A percentile compares a stretch with the other conserved stretches of the same genome.
Conservation (phyloP, 2,113 vertebrate genomes). For the Phodopus roborovskii region DNA sequence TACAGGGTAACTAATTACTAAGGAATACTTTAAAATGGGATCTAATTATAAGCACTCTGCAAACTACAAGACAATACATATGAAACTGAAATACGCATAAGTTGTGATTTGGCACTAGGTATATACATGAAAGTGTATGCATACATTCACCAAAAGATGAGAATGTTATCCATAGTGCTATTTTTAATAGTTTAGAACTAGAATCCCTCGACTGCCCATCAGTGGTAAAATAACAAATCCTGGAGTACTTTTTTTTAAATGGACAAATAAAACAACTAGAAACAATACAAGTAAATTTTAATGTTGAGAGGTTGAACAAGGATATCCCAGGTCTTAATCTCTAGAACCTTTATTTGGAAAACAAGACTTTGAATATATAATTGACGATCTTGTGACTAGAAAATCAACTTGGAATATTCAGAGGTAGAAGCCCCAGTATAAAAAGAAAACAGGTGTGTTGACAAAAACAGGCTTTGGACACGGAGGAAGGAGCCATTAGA, state of each 20-base stretch:
- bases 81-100: background rate
- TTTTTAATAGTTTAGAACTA: background rate
- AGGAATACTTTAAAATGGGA: slow-evolving; percentile 50
- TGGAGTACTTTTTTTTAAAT: slow-evolving; percentile 5
- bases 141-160: slow-evolving; percentile 35
- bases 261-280: background rate
- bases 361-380: background rate
- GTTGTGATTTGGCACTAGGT: background rate
- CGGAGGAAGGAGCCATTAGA: background rate
- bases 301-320: slow-evolving; percentile 15
- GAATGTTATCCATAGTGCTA: slow-evolving; percentile 6
- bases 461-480: slow-evolving; percentile 2
- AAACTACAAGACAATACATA: slow-evolving; percentile 24
- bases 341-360: background rate
- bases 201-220: slow-evolving; percentile 20
- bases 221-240: slow-evolving; percentile 28
- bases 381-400: background rate
- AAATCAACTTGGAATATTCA: background rate
- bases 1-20: slow-evolving; percentile 45
- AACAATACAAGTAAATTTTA: background rate
- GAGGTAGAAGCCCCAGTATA: background rate
- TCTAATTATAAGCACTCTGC: background rate
- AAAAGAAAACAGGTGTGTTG: background rate
- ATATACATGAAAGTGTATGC: slow-evolving; percentile 10
- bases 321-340: background rate